Percentiles rank a stretch among this genome's conserved stretches.
Evolutionary conservation across 2,113 vertebrate genomes (phyloP).

Genomic region (Ptychochromis oligacanthus): DNA sequence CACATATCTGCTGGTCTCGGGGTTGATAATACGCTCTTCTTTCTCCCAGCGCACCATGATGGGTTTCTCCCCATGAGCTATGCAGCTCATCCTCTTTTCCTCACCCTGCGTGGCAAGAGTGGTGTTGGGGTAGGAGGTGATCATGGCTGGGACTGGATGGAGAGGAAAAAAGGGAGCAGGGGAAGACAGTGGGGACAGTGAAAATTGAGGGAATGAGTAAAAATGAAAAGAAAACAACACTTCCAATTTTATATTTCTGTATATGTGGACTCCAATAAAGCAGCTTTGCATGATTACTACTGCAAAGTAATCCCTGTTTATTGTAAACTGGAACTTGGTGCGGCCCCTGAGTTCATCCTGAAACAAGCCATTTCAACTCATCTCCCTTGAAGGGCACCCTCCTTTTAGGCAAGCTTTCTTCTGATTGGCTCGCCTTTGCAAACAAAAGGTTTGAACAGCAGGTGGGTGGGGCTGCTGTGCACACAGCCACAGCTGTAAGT

Average conservation of each 20-base stretch:
- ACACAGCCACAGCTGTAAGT: background rate
- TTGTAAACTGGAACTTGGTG: too few relatives aligned
- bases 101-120: conserved; percentile 96
- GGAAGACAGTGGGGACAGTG: background rate
- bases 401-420: background rate
- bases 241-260: too few relatives aligned
- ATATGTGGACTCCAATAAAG: too few relatives aligned
- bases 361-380: background rate
- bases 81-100: conserved; percentile 97
- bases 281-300: background rate
- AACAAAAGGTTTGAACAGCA: background rate
- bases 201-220: background rate
- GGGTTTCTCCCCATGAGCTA: conserved; percentile 95
- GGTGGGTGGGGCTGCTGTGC: background rate
- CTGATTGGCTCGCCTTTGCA: too few relatives aligned
- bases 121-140: conserved; percentile 98
- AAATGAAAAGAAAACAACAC: background rate
- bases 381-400: background rate
- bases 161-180: background rate
- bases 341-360: too few relatives aligned
- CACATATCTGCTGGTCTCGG: conserved; percentile 94
- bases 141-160: conserved; percentile 95
- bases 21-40: conserved; percentile 97
- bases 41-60: conserved; percentile 99
- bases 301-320: too few relatives aligned